A percentile compares a stretch with the other conserved stretches of the same genome.
These are phyloP conservation scores for Trachythela sp. DNA, from an alignment of 64 coral and sea anemone genomes.

Conservation along the genomic window DNA sequence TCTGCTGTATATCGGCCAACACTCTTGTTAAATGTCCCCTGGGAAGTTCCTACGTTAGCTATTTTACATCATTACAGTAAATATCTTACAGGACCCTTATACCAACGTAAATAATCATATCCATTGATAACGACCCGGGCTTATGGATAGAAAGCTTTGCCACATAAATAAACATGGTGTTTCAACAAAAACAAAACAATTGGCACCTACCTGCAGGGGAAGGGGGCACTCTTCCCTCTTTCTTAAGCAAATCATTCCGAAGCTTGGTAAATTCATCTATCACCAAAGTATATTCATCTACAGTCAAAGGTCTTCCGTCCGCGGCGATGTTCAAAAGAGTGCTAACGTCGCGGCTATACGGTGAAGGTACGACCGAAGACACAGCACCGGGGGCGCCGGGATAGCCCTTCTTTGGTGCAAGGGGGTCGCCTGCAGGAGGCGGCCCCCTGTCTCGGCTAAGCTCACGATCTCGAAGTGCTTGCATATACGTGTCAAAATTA, in stretches of 20 bases:
- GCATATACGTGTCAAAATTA: slow-evolving; percentile 99
- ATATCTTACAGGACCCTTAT: too few species aligned
- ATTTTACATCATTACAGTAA: too few species aligned
- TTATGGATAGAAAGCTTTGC: too few species aligned
- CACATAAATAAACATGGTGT: too few species aligned
- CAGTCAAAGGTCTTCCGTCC: background rate
- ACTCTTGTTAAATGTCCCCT: too few species aligned
- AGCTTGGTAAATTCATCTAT: background rate
- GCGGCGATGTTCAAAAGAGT: background rate
- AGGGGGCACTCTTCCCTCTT: background rate
- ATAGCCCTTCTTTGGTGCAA: background rate
- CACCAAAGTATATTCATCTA: background rate
- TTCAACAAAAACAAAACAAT: background rate
- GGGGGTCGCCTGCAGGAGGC: background rate
- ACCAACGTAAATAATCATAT: too few species aligned
- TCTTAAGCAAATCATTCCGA: background rate
- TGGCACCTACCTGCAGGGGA: background rate
- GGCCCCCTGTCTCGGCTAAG: slow-evolving; percentile 12
- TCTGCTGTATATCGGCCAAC: too few species aligned
- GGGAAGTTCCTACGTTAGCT: too few species aligned
- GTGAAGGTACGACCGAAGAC: background rate
- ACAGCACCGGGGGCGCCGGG: background rate
- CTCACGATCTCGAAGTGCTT: slow-evolving; percentile 87
- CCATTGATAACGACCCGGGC: too few species aligned
- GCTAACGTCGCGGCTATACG: background rate